Percentiles rank a stretch among this genome's conserved stretches.
Evolutionary conservation across 2,888 invertebrate genomes (phyloP).

Genomic region (Timandra comae): DNA sequence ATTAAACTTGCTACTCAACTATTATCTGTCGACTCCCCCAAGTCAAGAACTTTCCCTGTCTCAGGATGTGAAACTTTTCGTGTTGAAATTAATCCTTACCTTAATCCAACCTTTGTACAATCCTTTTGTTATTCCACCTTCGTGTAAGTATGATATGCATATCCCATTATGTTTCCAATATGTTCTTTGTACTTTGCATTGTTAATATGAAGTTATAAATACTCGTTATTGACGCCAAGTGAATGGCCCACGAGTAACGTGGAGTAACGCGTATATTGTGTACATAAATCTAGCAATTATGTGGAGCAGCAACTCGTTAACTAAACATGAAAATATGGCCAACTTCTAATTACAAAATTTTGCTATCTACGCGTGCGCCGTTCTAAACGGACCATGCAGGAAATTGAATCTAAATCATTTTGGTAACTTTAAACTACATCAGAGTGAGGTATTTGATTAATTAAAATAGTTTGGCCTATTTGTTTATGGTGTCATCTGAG

Average conservation of each 20-base stretch:
- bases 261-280: constrained; percentile 21
- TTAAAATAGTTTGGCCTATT: constrained; percentile 2
- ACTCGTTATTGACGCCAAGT: constrained; percentile 12
- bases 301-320: constrained; percentile 22
- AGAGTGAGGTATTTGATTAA: constrained; percentile 6
- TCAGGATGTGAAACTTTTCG: constrained; percentile 54
- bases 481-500: no score
- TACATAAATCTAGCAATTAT: constrained; percentile 27
- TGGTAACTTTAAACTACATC: constrained; percentile 17
- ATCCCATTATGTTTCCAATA: constrained; percentile 13
- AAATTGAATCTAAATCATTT: constrained; percentile 36
- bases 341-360: constrained; percentile 35
- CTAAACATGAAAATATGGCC: constrained; percentile 33
- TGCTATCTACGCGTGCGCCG: constrained; percentile 17
- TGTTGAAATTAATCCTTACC: constrained; percentile 54
- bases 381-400: constrained; percentile 22
- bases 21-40: constrained; percentile 55
- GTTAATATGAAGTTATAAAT: constrained; percentile 15
- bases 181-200: constrained; percentile 8
- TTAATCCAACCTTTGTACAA: constrained; percentile 44
- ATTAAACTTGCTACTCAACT: constrained; percentile 70
- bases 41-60: constrained; percentile 58
- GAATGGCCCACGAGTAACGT: constrained; percentile 18
- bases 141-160: constrained; percentile 10
- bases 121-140: constrained; percentile 32